phyloP scores from a whole-genome alignment of 2,113 vertebrate species.

The Lethenteron camtschaticum region DNA sequence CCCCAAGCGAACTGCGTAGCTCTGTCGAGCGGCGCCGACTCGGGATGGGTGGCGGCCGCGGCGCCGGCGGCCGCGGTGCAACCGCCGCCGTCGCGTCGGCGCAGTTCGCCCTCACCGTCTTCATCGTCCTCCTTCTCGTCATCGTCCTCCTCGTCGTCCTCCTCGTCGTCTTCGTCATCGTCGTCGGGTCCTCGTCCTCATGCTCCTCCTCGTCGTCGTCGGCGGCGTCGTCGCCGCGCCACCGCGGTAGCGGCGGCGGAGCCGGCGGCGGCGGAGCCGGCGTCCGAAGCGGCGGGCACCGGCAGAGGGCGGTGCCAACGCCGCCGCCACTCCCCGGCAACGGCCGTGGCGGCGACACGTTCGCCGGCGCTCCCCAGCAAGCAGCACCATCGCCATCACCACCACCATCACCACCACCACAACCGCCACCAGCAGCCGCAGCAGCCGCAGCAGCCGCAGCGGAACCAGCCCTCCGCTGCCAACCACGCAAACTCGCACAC shows the following conservation, averaged over 20 bases:
- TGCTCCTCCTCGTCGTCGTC: too few species aligned
- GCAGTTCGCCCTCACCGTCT: conserved; percentile 13
- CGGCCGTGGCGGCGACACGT: conserved; percentile 16
- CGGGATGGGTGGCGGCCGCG: too few species aligned
- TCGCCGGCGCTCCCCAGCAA: conserved; percentile 25
- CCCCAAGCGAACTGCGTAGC: too few species aligned
- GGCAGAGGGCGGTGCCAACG: conserved; percentile 18
- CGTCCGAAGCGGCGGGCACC: conserved; percentile 10
- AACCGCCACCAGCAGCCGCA: conserved; percentile 28
- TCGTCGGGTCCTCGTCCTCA: too few species aligned
- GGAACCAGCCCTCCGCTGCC: conserved; percentile 29
- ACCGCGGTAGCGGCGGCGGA: conserved; percentile 15
- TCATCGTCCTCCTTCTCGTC: conserved; percentile 16
- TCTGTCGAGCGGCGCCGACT: too few species aligned
- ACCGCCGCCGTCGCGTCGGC: neutral
- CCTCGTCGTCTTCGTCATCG: neutral
- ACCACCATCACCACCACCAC: conserved; percentile 24
- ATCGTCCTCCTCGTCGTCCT: conserved; percentile 14
- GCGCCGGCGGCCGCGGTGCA: too few species aligned
- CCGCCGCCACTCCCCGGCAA: conserved; percentile 22
- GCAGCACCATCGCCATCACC: conserved; percentile 22
- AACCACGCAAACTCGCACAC: too few species aligned
- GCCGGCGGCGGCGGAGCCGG: conserved; percentile 15
- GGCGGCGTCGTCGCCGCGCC: too few species aligned
- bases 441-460: conserved; percentile 30